A percentile compares a stretch with the other conserved stretches of the same genome.
Conservation (phyloP, 2,888 invertebrate genomes). For the Dolichopus griseipennis region DNA sequence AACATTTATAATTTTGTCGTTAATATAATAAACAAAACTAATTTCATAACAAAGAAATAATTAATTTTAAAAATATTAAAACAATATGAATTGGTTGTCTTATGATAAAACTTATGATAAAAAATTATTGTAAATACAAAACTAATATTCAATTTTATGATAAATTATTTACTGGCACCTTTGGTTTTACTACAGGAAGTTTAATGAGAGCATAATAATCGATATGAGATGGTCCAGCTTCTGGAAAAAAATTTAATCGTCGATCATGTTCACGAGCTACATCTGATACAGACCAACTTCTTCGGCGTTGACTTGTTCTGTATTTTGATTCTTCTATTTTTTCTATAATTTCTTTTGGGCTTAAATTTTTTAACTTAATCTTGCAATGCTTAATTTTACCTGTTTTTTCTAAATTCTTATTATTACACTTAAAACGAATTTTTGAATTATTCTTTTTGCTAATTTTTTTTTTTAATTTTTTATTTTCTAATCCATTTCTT, state of each 20-base stretch:
- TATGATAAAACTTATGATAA: too few species aligned
- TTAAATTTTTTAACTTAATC: background rate
- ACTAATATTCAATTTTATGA: background rate
- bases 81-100: too few species aligned
- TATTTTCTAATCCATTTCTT: too few species aligned
- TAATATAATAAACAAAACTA: too few species aligned
- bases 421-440: too few species aligned
- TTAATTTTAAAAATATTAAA: too few species aligned
- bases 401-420: too few species aligned
- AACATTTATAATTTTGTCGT: too few species aligned
- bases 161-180: background rate
- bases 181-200: slow-evolving; percentile 1
- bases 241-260: slow-evolving; percentile 22
- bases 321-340: slow-evolving; percentile 6
- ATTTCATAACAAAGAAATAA: too few species aligned
- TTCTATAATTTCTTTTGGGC: background rate
- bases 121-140: too few species aligned
- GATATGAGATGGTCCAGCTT: slow-evolving; percentile 22
- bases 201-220: slow-evolving; percentile 19
- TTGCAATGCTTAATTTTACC: background rate
- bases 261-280: slow-evolving; percentile 21
- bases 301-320: background rate
- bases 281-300: slow-evolving; percentile 18
- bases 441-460: too few species aligned
- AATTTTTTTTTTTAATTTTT: too few species aligned